phyloP scores from a whole-genome alignment of 2,113 vertebrate genomes.

The Toxotes jaculatrix region DNA sequence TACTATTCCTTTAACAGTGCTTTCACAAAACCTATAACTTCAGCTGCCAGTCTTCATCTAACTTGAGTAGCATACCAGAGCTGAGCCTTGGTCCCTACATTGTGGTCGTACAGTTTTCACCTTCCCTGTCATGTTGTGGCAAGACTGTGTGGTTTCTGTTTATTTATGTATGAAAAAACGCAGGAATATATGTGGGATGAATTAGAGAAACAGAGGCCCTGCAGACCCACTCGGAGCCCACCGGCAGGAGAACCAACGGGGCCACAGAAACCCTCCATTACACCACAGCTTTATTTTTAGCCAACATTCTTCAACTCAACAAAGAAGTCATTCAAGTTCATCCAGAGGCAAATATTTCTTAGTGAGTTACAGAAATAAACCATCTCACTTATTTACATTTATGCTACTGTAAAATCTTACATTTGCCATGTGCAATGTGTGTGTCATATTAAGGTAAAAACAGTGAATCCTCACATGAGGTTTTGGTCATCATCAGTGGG shows the following conservation, averaged over 20 bases:
- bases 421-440: background rate
- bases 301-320: conserved; percentile 51
- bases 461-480: conserved; percentile 13
- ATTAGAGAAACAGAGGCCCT: conserved; percentile 45
- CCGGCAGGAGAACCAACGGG: conserved; percentile 41
- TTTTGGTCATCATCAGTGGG: conserved; percentile 19
- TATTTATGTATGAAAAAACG: conserved; percentile 75
- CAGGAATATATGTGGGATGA: conserved; percentile 56
- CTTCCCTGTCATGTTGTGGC: conserved; percentile 43
- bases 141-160: conserved; percentile 67
- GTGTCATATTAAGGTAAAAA: background rate
- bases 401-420: conserved; percentile 11
- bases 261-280: conserved; percentile 62
- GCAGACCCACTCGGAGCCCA: conserved; percentile 62
- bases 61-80: conserved; percentile 18
- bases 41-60: background rate
- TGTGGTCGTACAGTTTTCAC: conserved; percentile 67
- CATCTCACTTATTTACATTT: conserved; percentile 26
- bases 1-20: background rate
- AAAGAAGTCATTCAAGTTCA: conserved; percentile 73
- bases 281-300: conserved; percentile 67
- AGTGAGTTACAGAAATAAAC: conserved; percentile 49
- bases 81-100: conserved; percentile 23
- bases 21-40: conserved; percentile 7
- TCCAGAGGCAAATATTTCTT: conserved; percentile 56